These are phyloP conservation scores for Chiroxiphia lanceolata DNA, from an alignment of 2,797 vertebrate genomes.

Conservation along the genomic window DNA sequence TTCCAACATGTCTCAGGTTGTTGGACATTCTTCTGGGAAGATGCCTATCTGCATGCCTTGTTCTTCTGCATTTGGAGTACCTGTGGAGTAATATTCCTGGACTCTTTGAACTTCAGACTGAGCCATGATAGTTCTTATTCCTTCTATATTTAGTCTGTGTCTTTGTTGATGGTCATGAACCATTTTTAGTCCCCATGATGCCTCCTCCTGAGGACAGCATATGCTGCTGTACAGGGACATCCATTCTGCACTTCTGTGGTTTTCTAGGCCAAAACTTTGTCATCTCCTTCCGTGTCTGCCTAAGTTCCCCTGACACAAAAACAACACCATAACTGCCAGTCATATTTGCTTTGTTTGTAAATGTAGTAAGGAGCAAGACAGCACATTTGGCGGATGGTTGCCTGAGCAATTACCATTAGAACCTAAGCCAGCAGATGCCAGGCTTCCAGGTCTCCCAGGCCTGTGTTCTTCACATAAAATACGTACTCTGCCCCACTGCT, in stretches of 20 bases:
- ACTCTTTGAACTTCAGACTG: not conserved
- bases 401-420: not conserved
- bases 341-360: not conserved
- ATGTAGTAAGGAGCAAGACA: not conserved
- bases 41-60: not conserved
- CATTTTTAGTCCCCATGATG: not conserved
- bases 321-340: not conserved
- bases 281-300: not conserved
- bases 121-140: not conserved
- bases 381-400: not conserved
- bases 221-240: fast-evolving
- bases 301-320: not conserved
- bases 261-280: not conserved
- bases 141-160: not conserved
- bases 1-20: not conserved
- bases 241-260: not conserved
- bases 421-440: not conserved
- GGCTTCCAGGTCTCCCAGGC: not conserved
- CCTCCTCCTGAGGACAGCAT: not conserved
- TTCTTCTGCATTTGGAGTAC: not conserved
- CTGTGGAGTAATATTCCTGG: not conserved
- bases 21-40: not conserved
- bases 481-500: not conserved
- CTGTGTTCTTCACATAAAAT: not conserved
- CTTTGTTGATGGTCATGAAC: not conserved